phyloP scores from a whole-genome alignment of 2,113 vertebrate species.

The Otocyon megalotis region DNA sequence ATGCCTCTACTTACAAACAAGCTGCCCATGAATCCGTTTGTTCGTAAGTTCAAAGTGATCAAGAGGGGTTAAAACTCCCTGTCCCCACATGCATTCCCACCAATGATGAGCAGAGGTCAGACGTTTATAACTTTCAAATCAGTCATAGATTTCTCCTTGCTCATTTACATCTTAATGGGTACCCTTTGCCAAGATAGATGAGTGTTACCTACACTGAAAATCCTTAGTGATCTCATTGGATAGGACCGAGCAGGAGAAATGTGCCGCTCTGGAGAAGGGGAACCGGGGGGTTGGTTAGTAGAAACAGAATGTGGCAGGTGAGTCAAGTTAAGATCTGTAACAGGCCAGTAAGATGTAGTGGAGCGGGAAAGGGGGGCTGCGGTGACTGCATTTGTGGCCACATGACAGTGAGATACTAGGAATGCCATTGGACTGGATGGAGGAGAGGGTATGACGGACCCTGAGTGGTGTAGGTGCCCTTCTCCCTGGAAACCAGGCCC shows the following conservation, averaged over 20 bases:
- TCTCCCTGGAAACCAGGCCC: not conserved
- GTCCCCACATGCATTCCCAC: not conserved
- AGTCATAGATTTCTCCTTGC: not conserved
- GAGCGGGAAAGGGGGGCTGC: not conserved
- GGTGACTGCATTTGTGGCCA: not conserved
- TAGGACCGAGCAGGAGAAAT: not conserved
- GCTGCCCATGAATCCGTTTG: not conserved
- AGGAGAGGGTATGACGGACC: not conserved
- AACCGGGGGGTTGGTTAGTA: not conserved
- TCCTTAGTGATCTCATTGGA: not conserved
- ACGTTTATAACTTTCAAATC: not conserved
- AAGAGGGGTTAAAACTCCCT: not conserved
- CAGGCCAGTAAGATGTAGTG: not conserved
- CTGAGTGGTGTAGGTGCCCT: accelerated
- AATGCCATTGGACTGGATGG: not conserved
- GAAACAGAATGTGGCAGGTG: not conserved
- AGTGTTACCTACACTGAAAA: not conserved
- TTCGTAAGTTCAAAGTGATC: not conserved
- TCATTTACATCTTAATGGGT: not conserved
- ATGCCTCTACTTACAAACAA: not conserved
- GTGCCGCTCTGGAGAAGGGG: not conserved
- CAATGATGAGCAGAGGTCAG: not conserved
- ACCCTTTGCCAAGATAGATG: not conserved
- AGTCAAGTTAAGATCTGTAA: not conserved
- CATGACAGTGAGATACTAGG: not conserved